phyloP scores from a whole-genome alignment of 2,113 vertebrate species.

The Camelus dromedarius region DNA sequence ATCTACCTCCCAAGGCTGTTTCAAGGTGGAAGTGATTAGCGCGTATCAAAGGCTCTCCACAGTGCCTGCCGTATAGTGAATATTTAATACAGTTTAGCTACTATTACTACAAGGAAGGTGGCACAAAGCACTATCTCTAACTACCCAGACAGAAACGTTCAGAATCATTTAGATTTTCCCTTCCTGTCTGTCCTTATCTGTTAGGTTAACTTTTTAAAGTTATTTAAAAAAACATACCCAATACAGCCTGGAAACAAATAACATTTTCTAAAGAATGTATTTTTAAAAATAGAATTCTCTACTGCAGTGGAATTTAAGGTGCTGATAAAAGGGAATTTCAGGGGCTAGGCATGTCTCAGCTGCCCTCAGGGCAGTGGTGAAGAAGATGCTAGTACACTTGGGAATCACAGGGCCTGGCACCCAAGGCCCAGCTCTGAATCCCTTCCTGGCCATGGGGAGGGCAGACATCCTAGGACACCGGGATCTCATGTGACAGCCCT shows the following conservation, averaged over 20 bases:
- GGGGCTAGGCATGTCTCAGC: neutral
- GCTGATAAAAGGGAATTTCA: neutral
- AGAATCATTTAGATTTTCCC: neutral
- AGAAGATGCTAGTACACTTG: fast-evolving
- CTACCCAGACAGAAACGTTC: neutral
- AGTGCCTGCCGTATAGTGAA: neutral
- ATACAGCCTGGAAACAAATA: neutral
- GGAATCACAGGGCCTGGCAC: neutral
- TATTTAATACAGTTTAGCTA: neutral
- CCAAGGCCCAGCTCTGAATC: fast-evolving
- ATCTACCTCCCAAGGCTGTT: neutral
- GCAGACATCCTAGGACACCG: neutral
- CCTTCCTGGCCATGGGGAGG: neutral
- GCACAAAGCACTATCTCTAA: neutral
- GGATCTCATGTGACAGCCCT: neutral
- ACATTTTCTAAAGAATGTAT: neutral
- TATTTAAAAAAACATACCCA: neutral
- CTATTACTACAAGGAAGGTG: neutral
- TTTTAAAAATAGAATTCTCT: neutral
- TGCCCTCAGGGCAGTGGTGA: neutral
- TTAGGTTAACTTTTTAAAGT: neutral
- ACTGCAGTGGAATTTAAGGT: neutral
- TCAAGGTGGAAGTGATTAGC: neutral
- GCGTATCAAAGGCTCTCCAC: neutral
- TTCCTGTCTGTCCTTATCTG: neutral